Base-by-base conservation (phyloP, 2,113 vertebrate genomes). In the Amphilophus citrinellus region DNA sequence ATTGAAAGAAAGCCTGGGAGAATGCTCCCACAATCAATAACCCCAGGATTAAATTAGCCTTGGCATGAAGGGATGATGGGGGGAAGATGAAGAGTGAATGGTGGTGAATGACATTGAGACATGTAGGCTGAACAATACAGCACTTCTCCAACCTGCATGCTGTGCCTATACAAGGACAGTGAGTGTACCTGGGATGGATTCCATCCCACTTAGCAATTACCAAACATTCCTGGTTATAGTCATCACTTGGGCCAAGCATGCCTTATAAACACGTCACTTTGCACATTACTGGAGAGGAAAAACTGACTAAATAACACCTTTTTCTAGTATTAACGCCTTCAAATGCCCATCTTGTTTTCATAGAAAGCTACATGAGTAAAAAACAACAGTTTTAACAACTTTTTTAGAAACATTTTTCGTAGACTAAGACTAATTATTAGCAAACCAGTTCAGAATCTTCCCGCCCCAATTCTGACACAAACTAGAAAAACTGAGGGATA, bases 1-100 rank as follows among this genome's bases (percentile, higher is more conserved):
- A 95, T 95, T 95, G 94, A 95, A 93, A 96, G 95, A 95, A 95
- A 93, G 94, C 94, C 93, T 94, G 88, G 88, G 89, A 93, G 92
- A 94, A 94, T 93, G 94, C 94, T 95, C 92, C 93, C 93, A 91
- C 91, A 95, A 94, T 93, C 94, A 95, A 95, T 94, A 94, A 94
- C 89, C 90, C 88, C 87, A 93, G 93, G 92, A 95, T 94, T 93
- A 95, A 94, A 96, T 95, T 95, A 94, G 94, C 90, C 92, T 90
- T 94, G 92, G 94, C 92, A 93, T 93, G 91, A 91, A 90, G 91
- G 90, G 91, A 94, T 94, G 92, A 94, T 93, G 92, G 89, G 84
- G 80, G 91, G 88, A 88, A 91, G 87, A 87, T 94, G 90, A 94
- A 90, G 93, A 94, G 92, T 94, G 94, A 95, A 94, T 94, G 89